Evolutionary conservation across 2,113 vertebrate species (phyloP).

Genomic region (Tamias sibiricus): DNA sequence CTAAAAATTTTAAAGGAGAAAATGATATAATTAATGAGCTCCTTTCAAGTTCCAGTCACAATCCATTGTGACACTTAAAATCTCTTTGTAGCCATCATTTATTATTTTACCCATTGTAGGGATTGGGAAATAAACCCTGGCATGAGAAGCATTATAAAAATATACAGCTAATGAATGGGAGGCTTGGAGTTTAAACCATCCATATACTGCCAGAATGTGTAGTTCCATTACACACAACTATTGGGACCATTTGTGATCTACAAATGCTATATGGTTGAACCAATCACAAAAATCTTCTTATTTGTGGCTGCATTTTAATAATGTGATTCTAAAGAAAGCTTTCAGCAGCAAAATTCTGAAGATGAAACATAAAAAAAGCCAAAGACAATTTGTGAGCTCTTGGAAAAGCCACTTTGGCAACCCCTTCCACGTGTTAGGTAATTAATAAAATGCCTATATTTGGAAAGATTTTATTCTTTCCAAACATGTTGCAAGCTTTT

Average conservation of each 20-base stretch:
- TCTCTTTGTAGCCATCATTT: background rate
- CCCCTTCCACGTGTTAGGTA: background rate
- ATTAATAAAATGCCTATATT: constrained; percentile 64
- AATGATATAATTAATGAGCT: background rate
- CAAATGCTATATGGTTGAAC: constrained; percentile 48
- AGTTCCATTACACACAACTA: constrained; percentile 34
- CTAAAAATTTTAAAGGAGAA: no score
- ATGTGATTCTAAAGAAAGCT: constrained; percentile 59
- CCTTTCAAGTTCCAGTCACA: background rate
- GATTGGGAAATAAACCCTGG: background rate
- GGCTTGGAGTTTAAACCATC: constrained; percentile 19
- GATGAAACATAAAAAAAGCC: constrained; percentile 33
- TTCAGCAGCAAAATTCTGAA: constrained; percentile 61
- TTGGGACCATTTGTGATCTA: background rate
- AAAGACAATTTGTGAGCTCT: constrained; percentile 60
- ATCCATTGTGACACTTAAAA: background rate
- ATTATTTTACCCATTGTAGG: background rate
- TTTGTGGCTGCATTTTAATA: constrained; percentile 58
- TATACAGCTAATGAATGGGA: background rate
- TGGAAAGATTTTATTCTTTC: constrained; percentile 45
- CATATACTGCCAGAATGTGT: constrained; percentile 32
- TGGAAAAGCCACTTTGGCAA: constrained; percentile 60
- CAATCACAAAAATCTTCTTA: background rate
- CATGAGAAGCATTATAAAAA: constrained; percentile 12
- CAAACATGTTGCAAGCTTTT: constrained; percentile 58